phyloP scores from a whole-genome alignment of 2,797 vertebrate species.

The Saguinus oedipus region DNA sequence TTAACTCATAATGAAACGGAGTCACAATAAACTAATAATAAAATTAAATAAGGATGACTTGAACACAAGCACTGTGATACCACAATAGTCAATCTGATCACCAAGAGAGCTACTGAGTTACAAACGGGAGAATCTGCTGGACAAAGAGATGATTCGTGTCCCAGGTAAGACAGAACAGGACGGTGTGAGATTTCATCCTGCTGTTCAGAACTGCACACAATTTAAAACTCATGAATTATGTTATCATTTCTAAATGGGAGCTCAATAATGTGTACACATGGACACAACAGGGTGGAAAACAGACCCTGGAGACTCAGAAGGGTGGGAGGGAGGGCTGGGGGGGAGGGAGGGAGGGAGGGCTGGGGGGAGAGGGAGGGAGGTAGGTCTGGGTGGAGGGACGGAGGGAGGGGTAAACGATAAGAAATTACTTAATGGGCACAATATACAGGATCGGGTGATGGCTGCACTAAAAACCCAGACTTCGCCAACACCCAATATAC shows the following conservation, averaged over 20 bases:
- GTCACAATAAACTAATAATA: not conserved
- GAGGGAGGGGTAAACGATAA: no score
- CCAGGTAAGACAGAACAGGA: not conserved
- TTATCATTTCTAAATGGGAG: not conserved
- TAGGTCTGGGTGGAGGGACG: no score
- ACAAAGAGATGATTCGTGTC: not conserved
- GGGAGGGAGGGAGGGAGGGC: no score
- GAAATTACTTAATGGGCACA: no score
- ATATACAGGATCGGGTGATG: no score
- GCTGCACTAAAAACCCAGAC: no score
- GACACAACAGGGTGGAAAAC: not conserved
- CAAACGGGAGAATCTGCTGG: not conserved
- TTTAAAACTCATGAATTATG: not conserved
- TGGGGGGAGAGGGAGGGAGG: no score
- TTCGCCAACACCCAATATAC: no score
- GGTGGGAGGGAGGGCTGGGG: not conserved
- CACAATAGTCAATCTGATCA: not conserved
- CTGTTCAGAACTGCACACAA: not conserved
- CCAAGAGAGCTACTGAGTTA: not conserved
- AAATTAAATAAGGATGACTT: not conserved
- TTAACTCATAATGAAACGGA: not conserved
- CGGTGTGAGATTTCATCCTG: not conserved
- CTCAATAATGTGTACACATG: not conserved
- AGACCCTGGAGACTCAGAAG: not conserved
- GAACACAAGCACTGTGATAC: not conserved